These are phyloP conservation scores for Atractosteus spatula DNA, from an alignment of 2,113 vertebrate genomes.

Conservation along the genomic window DNA sequence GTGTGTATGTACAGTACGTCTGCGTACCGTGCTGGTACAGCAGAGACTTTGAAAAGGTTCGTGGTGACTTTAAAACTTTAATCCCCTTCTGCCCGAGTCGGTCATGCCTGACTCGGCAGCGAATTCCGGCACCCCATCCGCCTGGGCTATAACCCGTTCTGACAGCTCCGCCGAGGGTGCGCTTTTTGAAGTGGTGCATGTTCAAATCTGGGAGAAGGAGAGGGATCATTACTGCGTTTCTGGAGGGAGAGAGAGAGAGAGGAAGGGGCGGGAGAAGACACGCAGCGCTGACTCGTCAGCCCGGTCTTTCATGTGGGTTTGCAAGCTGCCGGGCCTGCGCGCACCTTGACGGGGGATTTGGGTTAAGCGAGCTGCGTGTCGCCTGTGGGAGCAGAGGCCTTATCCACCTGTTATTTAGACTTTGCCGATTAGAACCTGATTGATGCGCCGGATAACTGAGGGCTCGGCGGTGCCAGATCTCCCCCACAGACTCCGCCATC, in stretches of 20 bases:
- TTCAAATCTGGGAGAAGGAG: neutral
- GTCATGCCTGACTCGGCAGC: neutral
- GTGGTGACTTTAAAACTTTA: neutral
- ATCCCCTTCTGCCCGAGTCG: neutral
- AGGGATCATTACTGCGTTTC: neutral
- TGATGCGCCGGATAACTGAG: too few species aligned
- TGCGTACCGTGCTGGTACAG: neutral
- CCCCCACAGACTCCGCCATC: too few species aligned
- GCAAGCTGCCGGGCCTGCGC: too few species aligned
- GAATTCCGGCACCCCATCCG: neutral
- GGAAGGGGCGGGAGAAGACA: constrained; percentile 26
- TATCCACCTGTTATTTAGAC: too few species aligned
- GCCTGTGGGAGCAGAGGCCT: too few species aligned
- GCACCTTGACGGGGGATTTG: too few species aligned
- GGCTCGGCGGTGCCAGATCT: too few species aligned
- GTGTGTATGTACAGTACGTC: constrained; percentile 37
- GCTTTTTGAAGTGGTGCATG: neutral
- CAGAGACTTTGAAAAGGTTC: neutral
- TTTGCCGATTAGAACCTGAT: too few species aligned
- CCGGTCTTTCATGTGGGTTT: neutral
- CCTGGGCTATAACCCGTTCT: constrained; percentile 35
- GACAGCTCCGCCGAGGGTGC: constrained; percentile 39
- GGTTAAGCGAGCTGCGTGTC: too few species aligned
- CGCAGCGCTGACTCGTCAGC: constrained; percentile 51
- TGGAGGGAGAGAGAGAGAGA: constrained; percentile 25